Conservation (phyloP, 2,797 vertebrate genomes). For the Crocidura indochinensis region DNA sequence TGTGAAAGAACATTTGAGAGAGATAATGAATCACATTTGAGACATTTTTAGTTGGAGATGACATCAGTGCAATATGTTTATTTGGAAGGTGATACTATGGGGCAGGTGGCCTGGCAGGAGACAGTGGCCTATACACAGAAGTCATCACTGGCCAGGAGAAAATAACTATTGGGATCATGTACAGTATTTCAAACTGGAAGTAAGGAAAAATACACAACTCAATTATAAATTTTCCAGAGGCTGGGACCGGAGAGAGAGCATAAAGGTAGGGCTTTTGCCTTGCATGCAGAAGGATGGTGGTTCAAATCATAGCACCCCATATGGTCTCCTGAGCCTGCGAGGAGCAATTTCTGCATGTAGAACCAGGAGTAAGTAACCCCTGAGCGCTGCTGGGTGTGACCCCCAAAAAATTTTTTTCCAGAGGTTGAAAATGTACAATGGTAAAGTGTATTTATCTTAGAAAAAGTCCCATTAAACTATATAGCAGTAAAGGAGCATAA, state of each 20-base stretch:
- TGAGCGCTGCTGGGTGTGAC: too few relatives aligned
- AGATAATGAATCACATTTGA: slow-evolving; percentile 66
- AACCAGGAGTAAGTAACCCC: too few relatives aligned
- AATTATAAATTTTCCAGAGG: slow-evolving; percentile 34
- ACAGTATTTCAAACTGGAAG: slow-evolving; percentile 17
- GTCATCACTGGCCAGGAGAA: slow-evolving; percentile 27
- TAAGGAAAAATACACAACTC: slow-evolving; percentile 22
- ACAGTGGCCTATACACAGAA: slow-evolving; percentile 45
- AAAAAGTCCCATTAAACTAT: slow-evolving; percentile 3
- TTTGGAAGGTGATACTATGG: slow-evolving; percentile 46
- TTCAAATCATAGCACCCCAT: too few relatives aligned
- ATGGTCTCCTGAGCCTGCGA: too few relatives aligned
- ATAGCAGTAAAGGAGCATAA: not conserved
- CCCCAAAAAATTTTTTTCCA: not conserved
- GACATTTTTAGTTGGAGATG: slow-evolving; percentile 66
- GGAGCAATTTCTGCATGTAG: too few relatives aligned
- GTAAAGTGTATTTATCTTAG: slow-evolving; percentile 13
- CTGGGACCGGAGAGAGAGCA: not conserved
- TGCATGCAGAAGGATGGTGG: too few relatives aligned
- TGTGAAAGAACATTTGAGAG: not conserved
- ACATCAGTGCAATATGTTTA: slow-evolving; percentile 57
- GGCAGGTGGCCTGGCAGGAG: slow-evolving; percentile 69
- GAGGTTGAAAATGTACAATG: slow-evolving; percentile 46
- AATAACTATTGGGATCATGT: not conserved
- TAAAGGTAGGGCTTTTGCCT: too few relatives aligned